These are phyloP conservation scores for Palythoa grandiflora DNA, from an alignment of 92 coral and sea anemone genomes.

Conservation along the genomic window DNA sequence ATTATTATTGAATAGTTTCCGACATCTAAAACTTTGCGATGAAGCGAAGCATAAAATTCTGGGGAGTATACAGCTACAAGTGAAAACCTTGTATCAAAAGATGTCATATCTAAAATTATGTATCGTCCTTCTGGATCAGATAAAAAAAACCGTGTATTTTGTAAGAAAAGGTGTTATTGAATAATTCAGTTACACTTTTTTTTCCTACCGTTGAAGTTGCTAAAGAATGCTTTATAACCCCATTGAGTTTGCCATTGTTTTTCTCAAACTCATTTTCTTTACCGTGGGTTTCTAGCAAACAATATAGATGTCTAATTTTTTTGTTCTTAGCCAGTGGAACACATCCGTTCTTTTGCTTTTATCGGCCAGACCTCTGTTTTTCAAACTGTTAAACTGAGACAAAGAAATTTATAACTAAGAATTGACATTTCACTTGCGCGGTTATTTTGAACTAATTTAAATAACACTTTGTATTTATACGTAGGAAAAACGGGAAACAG, in stretches of 20 bases:
- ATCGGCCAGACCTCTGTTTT: constrained; percentile 24
- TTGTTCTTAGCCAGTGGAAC: constrained; percentile 10
- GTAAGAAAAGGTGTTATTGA: too few species aligned
- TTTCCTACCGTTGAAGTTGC: too few species aligned
- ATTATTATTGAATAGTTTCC: too few species aligned
- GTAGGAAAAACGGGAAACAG: neutral
- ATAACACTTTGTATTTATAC: neutral
- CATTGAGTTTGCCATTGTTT: neutral
- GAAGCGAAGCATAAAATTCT: too few species aligned
- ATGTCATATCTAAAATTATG: neutral
- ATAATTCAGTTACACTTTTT: too few species aligned
- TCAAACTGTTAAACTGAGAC: neutral
- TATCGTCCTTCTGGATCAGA: neutral
- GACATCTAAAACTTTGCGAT: too few species aligned
- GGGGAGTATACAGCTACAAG: neutral
- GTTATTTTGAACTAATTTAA: neutral
- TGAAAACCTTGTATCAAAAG: neutral
- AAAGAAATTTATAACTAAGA: neutral
- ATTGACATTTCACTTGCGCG: neutral
- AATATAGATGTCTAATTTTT: constrained; percentile 6
- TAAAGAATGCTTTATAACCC: too few species aligned
- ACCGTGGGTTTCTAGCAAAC: constrained; percentile 6
- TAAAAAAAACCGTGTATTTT: too few species aligned
- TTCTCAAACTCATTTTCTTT: constrained; percentile 16
- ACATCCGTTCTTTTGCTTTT: neutral